Percentiles rank a stretch among this genome's conserved stretches.
phyloP scores from a whole-genome alignment of 2,113 vertebrate genomes.

The Salvator merianae region DNA sequence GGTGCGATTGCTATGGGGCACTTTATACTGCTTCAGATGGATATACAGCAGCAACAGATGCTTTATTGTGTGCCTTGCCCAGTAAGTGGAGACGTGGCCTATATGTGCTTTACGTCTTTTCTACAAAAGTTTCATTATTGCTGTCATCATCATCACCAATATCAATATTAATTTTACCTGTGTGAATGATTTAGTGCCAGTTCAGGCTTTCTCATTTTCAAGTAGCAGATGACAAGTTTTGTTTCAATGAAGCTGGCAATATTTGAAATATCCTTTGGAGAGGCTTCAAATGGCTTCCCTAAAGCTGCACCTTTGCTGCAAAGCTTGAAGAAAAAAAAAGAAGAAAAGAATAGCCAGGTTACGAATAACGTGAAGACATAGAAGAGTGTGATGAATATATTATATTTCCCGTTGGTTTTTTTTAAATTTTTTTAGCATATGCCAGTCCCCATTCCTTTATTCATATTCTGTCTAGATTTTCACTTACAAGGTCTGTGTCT shows the following conservation, averaged over 20 bases:
- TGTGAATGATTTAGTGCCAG: constrained; percentile 75
- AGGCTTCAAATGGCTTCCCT: constrained; percentile 62
- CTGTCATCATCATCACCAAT: constrained; percentile 4
- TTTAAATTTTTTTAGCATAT: no score
- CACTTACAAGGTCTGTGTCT: no score
- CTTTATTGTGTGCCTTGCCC: no score
- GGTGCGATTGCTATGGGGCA: no score
- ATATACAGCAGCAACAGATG: no score
- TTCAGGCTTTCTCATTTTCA: constrained; percentile 72
- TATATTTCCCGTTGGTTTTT: no score
- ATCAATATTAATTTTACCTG: constrained; percentile 73
- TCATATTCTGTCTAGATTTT: no score
- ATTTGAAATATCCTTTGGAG: constrained; percentile 72
- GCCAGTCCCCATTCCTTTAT: no score
- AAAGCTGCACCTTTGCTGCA: constrained; percentile 72
- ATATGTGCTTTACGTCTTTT: constrained; percentile 34
- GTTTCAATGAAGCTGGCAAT: constrained; percentile 75
- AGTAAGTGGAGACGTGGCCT: neutral
- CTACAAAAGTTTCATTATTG: neutral
- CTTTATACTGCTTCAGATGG: no score
- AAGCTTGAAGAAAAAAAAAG: constrained; percentile 63
- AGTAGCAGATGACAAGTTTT: constrained; percentile 75
- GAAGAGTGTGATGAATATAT: constrained; percentile 26
- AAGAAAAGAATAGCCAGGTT: neutral
- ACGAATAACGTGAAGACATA: constrained; percentile 3